Conservation (phyloP, 1,140 invertebrate genomes). For the Trichogramma pretiosum region DNA sequence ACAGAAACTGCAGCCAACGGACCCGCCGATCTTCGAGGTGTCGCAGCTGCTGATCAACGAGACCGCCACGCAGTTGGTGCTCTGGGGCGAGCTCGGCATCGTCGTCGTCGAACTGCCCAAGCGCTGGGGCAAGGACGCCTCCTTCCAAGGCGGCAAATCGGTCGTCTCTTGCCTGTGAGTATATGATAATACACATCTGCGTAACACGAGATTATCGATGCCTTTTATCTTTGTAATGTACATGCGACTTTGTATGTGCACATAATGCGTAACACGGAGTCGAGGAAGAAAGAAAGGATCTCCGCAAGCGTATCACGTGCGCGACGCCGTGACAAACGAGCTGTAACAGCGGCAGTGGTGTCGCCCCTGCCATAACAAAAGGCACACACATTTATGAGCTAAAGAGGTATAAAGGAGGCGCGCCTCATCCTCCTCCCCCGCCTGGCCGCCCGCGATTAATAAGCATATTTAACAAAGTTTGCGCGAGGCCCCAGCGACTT, state of each 20-base stretch:
- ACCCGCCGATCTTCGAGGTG: conserved; percentile 44
- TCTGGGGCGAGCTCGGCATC: conserved; percentile 42
- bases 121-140: conserved; percentile 40
- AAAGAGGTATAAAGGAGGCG: not conserved
- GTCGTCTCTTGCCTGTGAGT: conserved; percentile 39
- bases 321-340: too few species aligned
- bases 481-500: conserved; percentile 20
- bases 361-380: not conserved
- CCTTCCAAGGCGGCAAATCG: conserved; percentile 38
- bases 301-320: too few species aligned
- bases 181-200: too few species aligned
- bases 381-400: not conserved
- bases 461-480: conserved; percentile 36
- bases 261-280: too few species aligned
- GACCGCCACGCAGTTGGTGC: conserved; percentile 36
- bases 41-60: conserved; percentile 42
- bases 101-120: conserved; percentile 41
- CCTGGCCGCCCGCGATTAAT: conserved; percentile 25
- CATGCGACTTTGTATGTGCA: too few species aligned
- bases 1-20: conserved; percentile 38
- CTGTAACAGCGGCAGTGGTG: not conserved
- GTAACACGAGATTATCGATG: too few species aligned
- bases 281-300: too few species aligned
- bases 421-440: not conserved
- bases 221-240: too few species aligned